A percentile compares a stretch with the other conserved stretches of the same genome.
phyloP scores from a whole-genome alignment of 53 echinoderm and acorn worm genomes.

The Echinarachnius parma region DNA sequence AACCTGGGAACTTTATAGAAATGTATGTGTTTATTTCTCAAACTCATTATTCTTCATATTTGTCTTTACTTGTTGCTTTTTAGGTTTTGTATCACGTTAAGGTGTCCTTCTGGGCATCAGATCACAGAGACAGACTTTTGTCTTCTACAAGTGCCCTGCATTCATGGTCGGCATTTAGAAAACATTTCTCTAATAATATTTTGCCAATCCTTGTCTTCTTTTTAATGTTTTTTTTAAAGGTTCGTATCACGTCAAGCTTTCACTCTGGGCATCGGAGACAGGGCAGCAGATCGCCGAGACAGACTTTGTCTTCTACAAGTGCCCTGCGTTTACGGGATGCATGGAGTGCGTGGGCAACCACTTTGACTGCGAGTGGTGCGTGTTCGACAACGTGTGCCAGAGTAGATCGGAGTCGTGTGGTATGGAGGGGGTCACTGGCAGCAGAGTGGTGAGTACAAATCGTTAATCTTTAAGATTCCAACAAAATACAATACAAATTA shows the following conservation, averaged over 20 bases:
- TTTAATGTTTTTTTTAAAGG: constrained; percentile 40
- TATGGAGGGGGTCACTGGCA: constrained; percentile 18
- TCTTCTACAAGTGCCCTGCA: constrained; percentile 80
- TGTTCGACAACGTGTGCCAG: constrained; percentile 75
- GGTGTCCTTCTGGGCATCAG: constrained; percentile 57
- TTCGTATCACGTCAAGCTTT: constrained; percentile 51
- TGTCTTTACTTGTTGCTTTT: background rate
- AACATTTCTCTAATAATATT: background rate
- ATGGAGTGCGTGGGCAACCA: constrained; percentile 73
- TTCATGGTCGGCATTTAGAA: constrained; percentile 62
- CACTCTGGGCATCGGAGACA: constrained; percentile 64
- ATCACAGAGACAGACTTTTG: constrained; percentile 67
- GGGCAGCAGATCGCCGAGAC: constrained; percentile 55
- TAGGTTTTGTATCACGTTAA: constrained; percentile 60
- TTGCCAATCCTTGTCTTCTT: no score
- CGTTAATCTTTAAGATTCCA: background rate
- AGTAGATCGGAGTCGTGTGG: constrained; percentile 47
- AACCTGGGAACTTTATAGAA: no score
- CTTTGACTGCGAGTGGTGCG: constrained; percentile 91
- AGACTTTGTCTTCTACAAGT: constrained; percentile 86
- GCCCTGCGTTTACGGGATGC: constrained; percentile 66
- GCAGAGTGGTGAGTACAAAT: constrained; percentile 58
- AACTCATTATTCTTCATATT: no score
- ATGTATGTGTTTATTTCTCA: no score
- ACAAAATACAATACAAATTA: no score